Conservation (phyloP, 1,140 invertebrate genomes). For the Drosophila bocki region DNA sequence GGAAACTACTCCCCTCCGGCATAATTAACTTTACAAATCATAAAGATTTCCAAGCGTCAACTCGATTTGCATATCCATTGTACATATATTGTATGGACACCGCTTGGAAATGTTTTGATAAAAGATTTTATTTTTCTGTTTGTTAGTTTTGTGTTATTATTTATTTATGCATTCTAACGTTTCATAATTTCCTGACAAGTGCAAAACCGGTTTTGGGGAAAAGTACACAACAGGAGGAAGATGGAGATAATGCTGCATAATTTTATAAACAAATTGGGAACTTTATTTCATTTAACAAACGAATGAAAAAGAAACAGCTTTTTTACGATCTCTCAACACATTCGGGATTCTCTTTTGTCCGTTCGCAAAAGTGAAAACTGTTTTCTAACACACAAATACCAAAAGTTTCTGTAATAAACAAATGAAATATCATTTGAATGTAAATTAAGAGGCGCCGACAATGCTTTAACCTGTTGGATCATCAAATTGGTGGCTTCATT, state of each 20-base stretch:
- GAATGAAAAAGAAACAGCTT: conserved; percentile 4
- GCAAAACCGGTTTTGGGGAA: conserved; percentile 60
- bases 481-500: conserved; percentile 43
- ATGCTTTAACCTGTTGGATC: conserved; percentile 38
- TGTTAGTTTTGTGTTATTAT: conserved; percentile 61
- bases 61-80: conserved; percentile 70
- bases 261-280: conserved; percentile 54
- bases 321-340: conserved; percentile 50
- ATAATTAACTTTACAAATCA: conserved; percentile 83
- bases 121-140: conserved; percentile 49
- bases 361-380: conserved; percentile 74
- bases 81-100: conserved; percentile 15
- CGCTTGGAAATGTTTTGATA: conserved; percentile 24
- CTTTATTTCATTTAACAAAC: conserved; percentile 14
- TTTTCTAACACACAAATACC: conserved; percentile 43
- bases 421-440: conserved; percentile 51
- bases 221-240: conserved; percentile 11
- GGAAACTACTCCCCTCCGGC: conserved; percentile 31
- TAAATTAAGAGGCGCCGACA: conserved; percentile 29
- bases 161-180: conserved; percentile 71
- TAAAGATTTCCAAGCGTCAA: conserved; percentile 57
- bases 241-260: conserved; percentile 37
- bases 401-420: conserved; percentile 31
- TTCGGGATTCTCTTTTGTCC: conserved; percentile 45
- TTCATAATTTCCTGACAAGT: conserved; percentile 71